phyloP scores from a whole-genome alignment of 2,113 vertebrate species.

The Junco hyemalis region DNA sequence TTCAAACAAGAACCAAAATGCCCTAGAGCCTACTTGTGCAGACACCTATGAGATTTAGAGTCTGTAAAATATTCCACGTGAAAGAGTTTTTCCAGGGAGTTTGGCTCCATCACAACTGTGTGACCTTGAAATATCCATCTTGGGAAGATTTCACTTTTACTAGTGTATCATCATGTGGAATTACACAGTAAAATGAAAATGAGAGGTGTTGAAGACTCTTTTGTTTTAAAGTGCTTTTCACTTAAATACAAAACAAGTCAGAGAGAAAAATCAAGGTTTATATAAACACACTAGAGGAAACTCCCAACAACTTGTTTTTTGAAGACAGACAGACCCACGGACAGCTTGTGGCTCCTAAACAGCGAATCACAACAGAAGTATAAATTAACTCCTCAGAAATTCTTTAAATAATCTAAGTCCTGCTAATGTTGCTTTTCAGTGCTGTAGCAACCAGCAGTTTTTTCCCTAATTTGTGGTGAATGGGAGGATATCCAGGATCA shows the following conservation, averaged over 20 bases:
- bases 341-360: not conserved
- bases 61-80: not conserved
- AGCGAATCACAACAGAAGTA: not conserved
- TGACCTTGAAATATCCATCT: not conserved
- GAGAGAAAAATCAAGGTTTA: not conserved
- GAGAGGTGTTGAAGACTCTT: not conserved
- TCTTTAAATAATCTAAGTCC: not conserved
- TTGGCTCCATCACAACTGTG: not conserved
- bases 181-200: not conserved
- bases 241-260: not conserved
- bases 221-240: not conserved
- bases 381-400: not conserved
- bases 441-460: not conserved
- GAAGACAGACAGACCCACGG: not conserved
- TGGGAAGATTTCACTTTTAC: not conserved
- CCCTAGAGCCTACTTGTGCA: not conserved
- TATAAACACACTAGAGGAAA: not conserved
- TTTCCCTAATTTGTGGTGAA: not conserved
- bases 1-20: not conserved
- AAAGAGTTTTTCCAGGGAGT: not conserved
- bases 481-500: not conserved
- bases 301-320: not conserved
- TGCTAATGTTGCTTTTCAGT: not conserved
- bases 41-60: not conserved
- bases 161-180: not conserved